phyloP scores from a whole-genome alignment of 1,140 invertebrate species.

The Neuroterus valhalla region DNA sequence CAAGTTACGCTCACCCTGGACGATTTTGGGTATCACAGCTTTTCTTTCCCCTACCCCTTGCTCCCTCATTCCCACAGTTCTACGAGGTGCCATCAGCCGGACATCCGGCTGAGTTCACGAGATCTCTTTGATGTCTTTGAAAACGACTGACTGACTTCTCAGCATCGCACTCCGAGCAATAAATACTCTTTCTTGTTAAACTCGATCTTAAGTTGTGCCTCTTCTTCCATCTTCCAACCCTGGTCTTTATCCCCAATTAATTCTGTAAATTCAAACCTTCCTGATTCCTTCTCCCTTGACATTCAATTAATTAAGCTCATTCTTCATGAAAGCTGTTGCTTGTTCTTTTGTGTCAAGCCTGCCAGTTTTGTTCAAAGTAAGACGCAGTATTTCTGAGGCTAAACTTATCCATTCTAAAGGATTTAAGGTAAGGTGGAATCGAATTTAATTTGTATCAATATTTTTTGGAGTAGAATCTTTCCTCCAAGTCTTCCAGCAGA shows the following conservation, averaged over 20 bases:
- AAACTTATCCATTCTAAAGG: no score
- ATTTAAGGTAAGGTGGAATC: no score
- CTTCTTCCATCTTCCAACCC: neutral
- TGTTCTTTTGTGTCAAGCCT: neutral
- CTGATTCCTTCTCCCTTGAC: conserved; percentile 27
- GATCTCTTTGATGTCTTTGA: conserved; percentile 65
- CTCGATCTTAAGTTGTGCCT: conserved; percentile 1
- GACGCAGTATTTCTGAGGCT: no score
- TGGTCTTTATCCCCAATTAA: conserved; percentile 22
- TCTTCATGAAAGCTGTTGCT: neutral
- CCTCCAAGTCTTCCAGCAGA: no score
- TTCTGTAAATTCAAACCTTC: conserved; percentile 13
- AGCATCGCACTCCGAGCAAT: conserved; percentile 64
- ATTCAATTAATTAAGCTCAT: conserved; percentile 9
- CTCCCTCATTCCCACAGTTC: conserved; percentile 36
- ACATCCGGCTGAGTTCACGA: conserved; percentile 64
- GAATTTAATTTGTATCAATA: no score
- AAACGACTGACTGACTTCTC: conserved; percentile 56
- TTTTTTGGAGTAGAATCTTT: no score
- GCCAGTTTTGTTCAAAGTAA: no score
- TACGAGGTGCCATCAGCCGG: conserved; percentile 58
- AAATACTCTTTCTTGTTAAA: conserved; percentile 63
- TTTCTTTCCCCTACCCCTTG: conserved; percentile 42
- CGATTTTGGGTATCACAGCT: conserved; percentile 57
- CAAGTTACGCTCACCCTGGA: conserved; percentile 53